phyloP scores from a whole-genome alignment of 2,888 invertebrate species.

The Chironomus riparius region DNA sequence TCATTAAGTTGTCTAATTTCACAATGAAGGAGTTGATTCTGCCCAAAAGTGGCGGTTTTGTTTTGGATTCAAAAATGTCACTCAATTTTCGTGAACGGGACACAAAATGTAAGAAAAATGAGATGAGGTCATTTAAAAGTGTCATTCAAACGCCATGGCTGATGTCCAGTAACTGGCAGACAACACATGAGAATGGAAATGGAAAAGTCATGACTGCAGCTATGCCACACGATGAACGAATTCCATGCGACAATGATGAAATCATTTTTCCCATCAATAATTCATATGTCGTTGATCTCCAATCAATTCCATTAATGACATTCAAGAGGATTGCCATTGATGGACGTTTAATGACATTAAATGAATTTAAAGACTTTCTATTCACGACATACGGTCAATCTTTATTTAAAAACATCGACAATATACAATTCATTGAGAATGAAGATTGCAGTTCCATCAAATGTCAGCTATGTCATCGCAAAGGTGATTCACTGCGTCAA shows the following conservation, averaged over 20 bases:
- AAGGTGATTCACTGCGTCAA: conserved; percentile 33
- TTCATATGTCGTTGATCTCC: conserved; percentile 24
- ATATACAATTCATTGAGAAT: conserved; percentile 24
- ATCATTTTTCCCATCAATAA: conserved; percentile 23
- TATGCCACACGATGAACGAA: conserved; percentile 18
- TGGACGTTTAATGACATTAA: conserved; percentile 35
- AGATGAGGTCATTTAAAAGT: not conserved
- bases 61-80: conserved; percentile 3
- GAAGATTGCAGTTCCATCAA: not conserved
- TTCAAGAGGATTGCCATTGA: conserved; percentile 31
- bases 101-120: not conserved
- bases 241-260: conserved; percentile 25
- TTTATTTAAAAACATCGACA: conserved; percentile 36
- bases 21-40: conserved; percentile 23
- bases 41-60: conserved; percentile 19
- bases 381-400: conserved; percentile 37
- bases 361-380: conserved; percentile 35
- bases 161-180: not conserved
- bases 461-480: conserved; percentile 28
- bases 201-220: not conserved
- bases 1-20: conserved; percentile 24
- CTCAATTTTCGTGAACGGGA: conserved; percentile 2
- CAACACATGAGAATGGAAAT: not conserved
- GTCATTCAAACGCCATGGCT: conserved; percentile 12
- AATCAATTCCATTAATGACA: conserved; percentile 19